Conservation (phyloP, 1,140 invertebrate species). For the Sitodiplosis mosellana region DNA sequence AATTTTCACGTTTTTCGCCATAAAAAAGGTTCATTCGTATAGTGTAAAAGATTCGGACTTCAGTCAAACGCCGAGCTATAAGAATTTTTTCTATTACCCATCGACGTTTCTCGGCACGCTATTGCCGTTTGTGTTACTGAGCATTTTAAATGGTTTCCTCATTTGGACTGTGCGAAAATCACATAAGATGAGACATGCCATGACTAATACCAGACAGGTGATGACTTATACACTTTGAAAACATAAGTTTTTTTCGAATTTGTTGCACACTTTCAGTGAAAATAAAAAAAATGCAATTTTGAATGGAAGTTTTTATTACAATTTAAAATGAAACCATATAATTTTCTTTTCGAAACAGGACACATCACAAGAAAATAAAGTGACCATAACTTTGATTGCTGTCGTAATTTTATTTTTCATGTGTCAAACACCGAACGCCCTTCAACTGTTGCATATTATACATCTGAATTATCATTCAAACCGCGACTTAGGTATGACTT, state of each 20-base stretch:
- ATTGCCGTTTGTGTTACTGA: slow-evolving; percentile 42
- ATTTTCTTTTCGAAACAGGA: slow-evolving; percentile 3
- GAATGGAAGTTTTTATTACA: neutral
- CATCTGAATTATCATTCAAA: neutral
- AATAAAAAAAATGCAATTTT: slow-evolving; percentile 9
- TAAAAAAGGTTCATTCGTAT: neutral
- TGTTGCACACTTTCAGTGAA: slow-evolving; percentile 5
- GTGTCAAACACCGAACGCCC: slow-evolving; percentile 49
- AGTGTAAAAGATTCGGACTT: slow-evolving; percentile 13
- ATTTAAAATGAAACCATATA: slow-evolving; percentile 13
- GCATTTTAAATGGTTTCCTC: slow-evolving; percentile 54
- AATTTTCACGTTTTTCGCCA: too few relatives aligned
- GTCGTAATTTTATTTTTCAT: slow-evolving; percentile 55
- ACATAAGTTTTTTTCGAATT: slow-evolving; percentile 1
- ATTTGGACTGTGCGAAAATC: slow-evolving; percentile 43
- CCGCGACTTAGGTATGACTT: neutral
- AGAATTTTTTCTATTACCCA: slow-evolving; percentile 44
- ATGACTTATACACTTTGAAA: slow-evolving; percentile 1
- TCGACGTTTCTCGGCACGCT: slow-evolving; percentile 44
- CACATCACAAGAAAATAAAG: slow-evolving; percentile 40
- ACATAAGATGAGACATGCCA: slow-evolving; percentile 27
- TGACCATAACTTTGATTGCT: slow-evolving; percentile 55
- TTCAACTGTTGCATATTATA: slow-evolving; percentile 30
- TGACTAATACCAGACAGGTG: slow-evolving; percentile 33
- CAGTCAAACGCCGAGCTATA: slow-evolving; percentile 34